Percentiles rank a stretch among this genome's conserved stretches.
Evolutionary conservation across 2,888 invertebrate genomes (phyloP).

Genomic region (Phaedon cochleariae): DNA sequence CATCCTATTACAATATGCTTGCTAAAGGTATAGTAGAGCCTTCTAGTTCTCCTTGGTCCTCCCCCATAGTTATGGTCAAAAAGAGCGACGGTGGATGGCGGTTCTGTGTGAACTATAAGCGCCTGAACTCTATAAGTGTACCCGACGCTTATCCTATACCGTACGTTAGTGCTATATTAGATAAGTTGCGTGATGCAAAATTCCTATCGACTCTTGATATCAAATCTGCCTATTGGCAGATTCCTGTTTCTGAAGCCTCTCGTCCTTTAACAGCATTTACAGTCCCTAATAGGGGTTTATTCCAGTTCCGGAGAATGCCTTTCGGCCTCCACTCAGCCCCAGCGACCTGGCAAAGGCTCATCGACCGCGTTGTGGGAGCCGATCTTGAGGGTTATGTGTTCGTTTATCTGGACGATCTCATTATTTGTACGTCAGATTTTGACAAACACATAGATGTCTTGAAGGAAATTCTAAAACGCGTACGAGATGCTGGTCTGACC

Average conservation of each 20-base stretch:
- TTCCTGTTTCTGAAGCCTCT: slow-evolving; percentile 16
- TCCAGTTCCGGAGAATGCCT: slow-evolving; percentile 37
- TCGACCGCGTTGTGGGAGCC: slow-evolving; percentile 35
- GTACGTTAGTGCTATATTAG: slow-evolving; percentile 17
- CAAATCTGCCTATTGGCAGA: slow-evolving; percentile 32
- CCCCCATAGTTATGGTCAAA: too few relatives aligned
- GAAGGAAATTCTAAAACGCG: slow-evolving; percentile 37
- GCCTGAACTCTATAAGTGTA: slow-evolving; percentile 38
- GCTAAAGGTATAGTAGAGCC: too few relatives aligned
- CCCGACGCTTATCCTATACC: slow-evolving; percentile 30
- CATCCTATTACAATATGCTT: too few relatives aligned
- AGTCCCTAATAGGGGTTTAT: slow-evolving; percentile 13
- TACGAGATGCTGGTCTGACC: slow-evolving; percentile 39
- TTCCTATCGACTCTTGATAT: slow-evolving; percentile 31
- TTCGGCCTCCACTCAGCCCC: slow-evolving; percentile 43
- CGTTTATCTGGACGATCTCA: slow-evolving; percentile 37
- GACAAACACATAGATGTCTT: slow-evolving; percentile 39
- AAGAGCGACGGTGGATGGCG: too few relatives aligned
- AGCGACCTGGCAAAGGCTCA: slow-evolving; percentile 27
- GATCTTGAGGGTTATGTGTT: slow-evolving; percentile 41
- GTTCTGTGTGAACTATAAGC: slow-evolving; percentile 44
- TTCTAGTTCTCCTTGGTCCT: too few relatives aligned
- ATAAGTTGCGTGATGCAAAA: slow-evolving; percentile 25
- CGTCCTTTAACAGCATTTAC: slow-evolving; percentile 22
- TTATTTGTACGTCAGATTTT: slow-evolving; percentile 30